Conservation (phyloP, 2,888 invertebrate species). For the Blastobasis lacticolella region DNA sequence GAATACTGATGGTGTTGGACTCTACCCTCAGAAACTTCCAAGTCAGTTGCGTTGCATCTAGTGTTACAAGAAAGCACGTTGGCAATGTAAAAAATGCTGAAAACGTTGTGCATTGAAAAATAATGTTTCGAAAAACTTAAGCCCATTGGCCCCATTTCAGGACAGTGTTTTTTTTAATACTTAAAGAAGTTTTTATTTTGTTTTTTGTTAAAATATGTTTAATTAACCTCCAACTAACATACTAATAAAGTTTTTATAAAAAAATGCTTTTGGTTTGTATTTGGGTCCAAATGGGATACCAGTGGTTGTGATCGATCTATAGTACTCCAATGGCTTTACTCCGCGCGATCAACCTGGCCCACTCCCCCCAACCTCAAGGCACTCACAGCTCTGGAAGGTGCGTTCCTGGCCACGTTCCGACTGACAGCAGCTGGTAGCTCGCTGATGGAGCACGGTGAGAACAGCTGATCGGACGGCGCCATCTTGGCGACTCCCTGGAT, state of each 20-base stretch:
- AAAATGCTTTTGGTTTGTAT: no score
- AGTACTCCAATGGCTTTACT: not conserved
- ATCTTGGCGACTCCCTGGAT: slow-evolving; percentile 55
- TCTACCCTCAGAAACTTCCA: slow-evolving; percentile 14
- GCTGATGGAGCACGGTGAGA: slow-evolving; percentile 45
- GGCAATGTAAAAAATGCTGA: slow-evolving; percentile 16
- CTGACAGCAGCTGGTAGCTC: slow-evolving; percentile 57
- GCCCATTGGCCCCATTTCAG: slow-evolving; percentile 14
- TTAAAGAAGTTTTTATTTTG: no score
- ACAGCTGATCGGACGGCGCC: slow-evolving; percentile 37
- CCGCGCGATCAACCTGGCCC: no score
- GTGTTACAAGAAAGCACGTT: slow-evolving; percentile 13
- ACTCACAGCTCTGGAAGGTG: slow-evolving; percentile 57
- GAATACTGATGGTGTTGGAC: slow-evolving; percentile 11
- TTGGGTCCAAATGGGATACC: no score
- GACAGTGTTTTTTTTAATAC: no score
- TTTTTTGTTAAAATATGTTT: no score
- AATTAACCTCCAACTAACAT: no score
- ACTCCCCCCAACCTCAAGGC: not conserved
- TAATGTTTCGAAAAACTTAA: slow-evolving; percentile 17
- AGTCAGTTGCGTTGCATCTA: slow-evolving; percentile 14
- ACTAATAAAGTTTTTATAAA: no score
- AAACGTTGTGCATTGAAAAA: slow-evolving; percentile 17
- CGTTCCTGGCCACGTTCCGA: slow-evolving; percentile 58
- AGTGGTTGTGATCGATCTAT: no score